These are phyloP conservation scores for Prunella himalayana DNA, from an alignment of 2,113 vertebrate species.

Conservation along the genomic window DNA sequence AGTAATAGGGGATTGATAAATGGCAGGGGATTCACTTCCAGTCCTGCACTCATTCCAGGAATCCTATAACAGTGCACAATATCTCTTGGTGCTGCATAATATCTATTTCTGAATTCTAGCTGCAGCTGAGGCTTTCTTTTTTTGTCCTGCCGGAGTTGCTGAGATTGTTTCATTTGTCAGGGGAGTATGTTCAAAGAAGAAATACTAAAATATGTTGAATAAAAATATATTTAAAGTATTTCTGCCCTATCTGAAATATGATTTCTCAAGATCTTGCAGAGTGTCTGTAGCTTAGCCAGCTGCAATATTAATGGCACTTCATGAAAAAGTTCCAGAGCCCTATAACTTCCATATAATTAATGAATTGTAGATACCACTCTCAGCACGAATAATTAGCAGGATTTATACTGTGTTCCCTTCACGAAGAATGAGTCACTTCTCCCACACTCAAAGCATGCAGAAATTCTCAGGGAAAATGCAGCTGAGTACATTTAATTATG, in stretches of 20 bases:
- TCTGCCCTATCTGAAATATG: not conserved
- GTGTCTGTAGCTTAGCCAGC: not conserved
- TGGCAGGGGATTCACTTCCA: not conserved
- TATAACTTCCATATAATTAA: not conserved
- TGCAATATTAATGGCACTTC: not conserved
- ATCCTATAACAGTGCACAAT: not conserved
- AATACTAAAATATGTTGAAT: not conserved
- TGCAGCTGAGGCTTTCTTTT: not conserved
- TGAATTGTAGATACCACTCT: not conserved
- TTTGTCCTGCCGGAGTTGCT: not conserved
- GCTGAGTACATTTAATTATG: not conserved
- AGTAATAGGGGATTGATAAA: not conserved
- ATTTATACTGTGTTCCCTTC: not conserved
- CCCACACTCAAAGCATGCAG: not conserved
- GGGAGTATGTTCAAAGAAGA: not conserved
- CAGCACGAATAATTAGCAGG: not conserved
- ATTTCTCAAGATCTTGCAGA: not conserved
- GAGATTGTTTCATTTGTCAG: not conserved
- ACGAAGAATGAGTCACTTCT: not conserved
- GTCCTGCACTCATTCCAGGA: not conserved
- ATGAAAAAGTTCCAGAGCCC: not conserved
- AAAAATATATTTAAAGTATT: not conserved
- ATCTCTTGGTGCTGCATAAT: not conserved
- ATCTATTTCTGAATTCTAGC: slow-evolving; percentile 20
- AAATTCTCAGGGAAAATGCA: slow-evolving; percentile 3